Conservation (phyloP, 2,797 vertebrate species). For the Leptodactylus fallax region DNA sequence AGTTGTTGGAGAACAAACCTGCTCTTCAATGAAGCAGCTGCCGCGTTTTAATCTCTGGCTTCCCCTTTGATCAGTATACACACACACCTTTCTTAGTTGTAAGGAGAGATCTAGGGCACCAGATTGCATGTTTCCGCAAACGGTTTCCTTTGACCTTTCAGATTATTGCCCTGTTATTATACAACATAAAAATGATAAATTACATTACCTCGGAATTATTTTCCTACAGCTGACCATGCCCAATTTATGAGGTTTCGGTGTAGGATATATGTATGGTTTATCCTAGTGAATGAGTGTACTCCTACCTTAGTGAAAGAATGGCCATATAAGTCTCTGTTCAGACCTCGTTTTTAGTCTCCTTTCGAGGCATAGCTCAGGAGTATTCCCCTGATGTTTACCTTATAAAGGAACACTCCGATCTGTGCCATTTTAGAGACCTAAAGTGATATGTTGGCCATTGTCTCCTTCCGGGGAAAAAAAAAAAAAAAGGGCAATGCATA, state of each 20-base stretch:
- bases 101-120: constrained; percentile 4
- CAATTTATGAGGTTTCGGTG: not conserved
- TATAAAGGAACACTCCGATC: no score
- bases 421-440: no score
- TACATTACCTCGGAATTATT: not conserved
- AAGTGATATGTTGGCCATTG: no score
- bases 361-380: not conserved
- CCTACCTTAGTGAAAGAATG: not conserved
- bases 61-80: constrained; percentile 36
- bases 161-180: constrained; percentile 29
- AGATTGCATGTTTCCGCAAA: constrained; percentile 3
- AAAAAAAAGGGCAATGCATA: no score
- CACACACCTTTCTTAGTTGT: constrained; percentile 17
- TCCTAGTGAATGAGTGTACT: not conserved
- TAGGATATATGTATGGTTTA: not conserved
- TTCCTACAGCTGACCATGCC: not conserved
- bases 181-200: not conserved
- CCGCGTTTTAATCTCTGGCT: constrained; percentile 2
- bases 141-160: constrained; percentile 1
- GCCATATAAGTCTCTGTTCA: not conserved
- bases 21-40: constrained; percentile 1
- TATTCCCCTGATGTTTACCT: no score
- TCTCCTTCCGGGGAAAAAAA: no score
- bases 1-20: constrained; percentile 7
- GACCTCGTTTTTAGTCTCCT: not conserved